phyloP scores from a whole-genome alignment of 1,140 invertebrate species.

The Leguminivora glycinivorella region DNA sequence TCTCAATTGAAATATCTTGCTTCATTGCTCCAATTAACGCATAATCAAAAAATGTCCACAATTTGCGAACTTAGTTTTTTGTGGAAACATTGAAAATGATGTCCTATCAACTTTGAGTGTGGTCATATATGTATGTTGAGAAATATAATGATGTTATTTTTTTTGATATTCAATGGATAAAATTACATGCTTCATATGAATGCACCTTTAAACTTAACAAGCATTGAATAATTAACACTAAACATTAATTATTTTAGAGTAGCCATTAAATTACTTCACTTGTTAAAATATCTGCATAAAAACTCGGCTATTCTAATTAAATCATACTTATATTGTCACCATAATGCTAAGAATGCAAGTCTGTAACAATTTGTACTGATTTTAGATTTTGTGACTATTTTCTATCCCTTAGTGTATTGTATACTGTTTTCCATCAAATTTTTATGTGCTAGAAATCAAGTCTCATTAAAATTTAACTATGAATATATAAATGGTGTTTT shows the following conservation, averaged over 20 bases:
- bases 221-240: conserved; percentile 8
- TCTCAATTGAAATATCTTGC: too few relatives aligned
- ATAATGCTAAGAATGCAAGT: conserved; percentile 5
- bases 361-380: conserved; percentile 44
- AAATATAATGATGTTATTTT: not conserved
- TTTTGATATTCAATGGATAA: not conserved
- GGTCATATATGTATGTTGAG: not conserved
- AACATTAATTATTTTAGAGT: not conserved
- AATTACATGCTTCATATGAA: not conserved
- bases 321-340: not conserved
- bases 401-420: conserved; percentile 62
- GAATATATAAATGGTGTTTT: conserved; percentile 29
- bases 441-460: conserved; percentile 70
- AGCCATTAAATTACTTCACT: conserved; percentile 13
- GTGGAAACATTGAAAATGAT: too few relatives aligned
- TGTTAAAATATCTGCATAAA: conserved; percentile 22
- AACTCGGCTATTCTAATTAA: conserved; percentile 3
- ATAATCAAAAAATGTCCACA: too few relatives aligned
- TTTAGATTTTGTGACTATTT: conserved; percentile 65
- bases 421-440: conserved; percentile 70
- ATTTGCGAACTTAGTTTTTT: too few relatives aligned
- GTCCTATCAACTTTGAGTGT: too few relatives aligned
- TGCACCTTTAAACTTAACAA: not conserved
- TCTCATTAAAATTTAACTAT: conserved; percentile 44
- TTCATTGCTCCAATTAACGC: too few relatives aligned